Evolutionary conservation across 2,888 invertebrate species (phyloP).

Genomic region (Athrips mouffetella): DNA sequence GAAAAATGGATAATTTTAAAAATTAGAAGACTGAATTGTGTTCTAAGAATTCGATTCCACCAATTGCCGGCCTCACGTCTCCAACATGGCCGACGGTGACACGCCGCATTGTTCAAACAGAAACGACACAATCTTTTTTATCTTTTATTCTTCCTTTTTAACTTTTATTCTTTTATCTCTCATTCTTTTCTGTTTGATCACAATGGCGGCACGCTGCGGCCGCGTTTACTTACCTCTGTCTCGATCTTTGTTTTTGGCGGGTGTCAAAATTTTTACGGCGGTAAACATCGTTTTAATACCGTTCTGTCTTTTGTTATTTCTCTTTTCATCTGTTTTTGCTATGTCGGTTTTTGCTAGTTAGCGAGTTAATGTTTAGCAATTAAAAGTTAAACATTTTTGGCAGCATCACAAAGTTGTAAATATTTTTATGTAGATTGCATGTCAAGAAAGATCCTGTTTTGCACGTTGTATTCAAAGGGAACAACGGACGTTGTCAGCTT

Average conservation of each 20-base stretch:
- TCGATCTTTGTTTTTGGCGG: constrained; percentile 28
- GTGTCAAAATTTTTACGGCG: constrained; percentile 14
- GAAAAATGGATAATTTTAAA: background rate
- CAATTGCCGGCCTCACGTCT: constrained; percentile 24
- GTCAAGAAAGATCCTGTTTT: no score
- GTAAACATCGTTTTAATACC: constrained; percentile 5
- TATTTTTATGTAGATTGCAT: no score
- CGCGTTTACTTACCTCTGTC: constrained; percentile 66
- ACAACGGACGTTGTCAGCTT: constrained; percentile 2
- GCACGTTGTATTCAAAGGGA: background rate
- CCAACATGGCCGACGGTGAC: constrained; percentile 72
- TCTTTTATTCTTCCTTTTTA: constrained; percentile 58
- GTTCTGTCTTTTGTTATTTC: background rate
- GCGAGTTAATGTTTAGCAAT: no score
- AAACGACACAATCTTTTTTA: constrained; percentile 72
- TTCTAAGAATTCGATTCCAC: constrained; percentile 21
- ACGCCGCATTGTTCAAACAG: constrained; percentile 73
- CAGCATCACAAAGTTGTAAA: no score
- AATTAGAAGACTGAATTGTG: background rate
- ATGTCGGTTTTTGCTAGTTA: background rate
- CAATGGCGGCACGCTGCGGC: constrained; percentile 68
- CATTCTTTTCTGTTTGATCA: constrained; percentile 47
- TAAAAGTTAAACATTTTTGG: no score
- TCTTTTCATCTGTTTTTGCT: background rate
- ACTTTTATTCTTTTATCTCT: constrained; percentile 49